Conservation (phyloP, 2,113 vertebrate species). For the Melanerpes aurifrons region DNA sequence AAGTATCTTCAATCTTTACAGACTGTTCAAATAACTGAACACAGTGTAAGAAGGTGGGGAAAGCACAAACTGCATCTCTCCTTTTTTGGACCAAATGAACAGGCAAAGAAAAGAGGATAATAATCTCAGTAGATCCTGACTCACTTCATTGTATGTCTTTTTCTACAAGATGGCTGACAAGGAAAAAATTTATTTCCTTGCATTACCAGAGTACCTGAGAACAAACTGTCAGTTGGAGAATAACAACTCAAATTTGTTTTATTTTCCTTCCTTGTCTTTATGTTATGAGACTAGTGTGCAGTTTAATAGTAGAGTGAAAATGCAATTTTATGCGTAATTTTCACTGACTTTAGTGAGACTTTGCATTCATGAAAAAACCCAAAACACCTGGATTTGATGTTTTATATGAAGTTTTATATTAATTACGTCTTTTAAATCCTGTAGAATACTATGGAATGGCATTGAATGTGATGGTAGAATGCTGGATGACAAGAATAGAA, state of each 20-base stretch:
- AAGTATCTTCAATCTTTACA: neutral
- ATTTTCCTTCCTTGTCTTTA: neutral
- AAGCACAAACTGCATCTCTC: neutral
- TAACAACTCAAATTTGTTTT: accelerated
- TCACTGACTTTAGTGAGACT: neutral
- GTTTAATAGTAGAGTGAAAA: neutral
- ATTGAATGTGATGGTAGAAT: neutral
- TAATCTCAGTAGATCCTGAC: neutral
- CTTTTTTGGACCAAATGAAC: neutral
- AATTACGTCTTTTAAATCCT: neutral
- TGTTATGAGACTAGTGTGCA: neutral
- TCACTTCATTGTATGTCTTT: neutral
- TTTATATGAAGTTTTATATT: neutral
- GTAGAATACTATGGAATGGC: neutral
- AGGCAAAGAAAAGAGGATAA: neutral
- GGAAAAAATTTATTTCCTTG: neutral
- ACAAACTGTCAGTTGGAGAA: neutral
- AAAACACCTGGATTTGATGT: neutral
- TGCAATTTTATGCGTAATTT: neutral
- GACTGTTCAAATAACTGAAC: neutral
- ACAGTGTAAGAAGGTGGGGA: neutral
- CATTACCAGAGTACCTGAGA: neutral
- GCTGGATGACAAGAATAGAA: neutral
- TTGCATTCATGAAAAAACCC: neutral
- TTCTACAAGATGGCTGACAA: neutral